These are phyloP conservation scores for Drymonia ruficornis DNA, from an alignment of 2,888 invertebrate species.

Conservation along the genomic window DNA sequence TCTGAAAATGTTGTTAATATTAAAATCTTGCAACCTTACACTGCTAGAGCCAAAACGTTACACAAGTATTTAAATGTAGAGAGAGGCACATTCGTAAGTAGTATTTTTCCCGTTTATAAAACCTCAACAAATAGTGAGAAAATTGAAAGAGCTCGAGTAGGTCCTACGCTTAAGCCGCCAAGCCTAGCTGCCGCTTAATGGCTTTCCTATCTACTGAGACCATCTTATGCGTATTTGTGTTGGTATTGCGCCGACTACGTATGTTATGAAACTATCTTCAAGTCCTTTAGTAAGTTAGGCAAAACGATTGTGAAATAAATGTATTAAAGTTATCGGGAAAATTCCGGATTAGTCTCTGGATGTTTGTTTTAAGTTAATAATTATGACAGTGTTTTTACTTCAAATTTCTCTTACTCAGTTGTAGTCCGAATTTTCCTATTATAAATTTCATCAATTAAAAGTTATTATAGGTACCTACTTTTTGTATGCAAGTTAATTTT, in stretches of 20 bases:
- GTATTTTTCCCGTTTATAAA: slow-evolving; percentile 17
- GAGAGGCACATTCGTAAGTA: background rate
- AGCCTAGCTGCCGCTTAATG: slow-evolving; percentile 24
- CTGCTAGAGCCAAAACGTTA: background rate
- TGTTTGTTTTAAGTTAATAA: no score
- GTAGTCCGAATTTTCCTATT: no score
- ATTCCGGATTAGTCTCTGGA: no score
- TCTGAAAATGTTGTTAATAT: no score
- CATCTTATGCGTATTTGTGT: slow-evolving; percentile 27
- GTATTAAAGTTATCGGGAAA: no score
- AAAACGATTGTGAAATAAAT: slow-evolving; percentile 4
- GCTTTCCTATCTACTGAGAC: slow-evolving; percentile 31
- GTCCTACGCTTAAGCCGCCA: slow-evolving; percentile 28
- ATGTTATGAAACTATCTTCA: slow-evolving; percentile 22
- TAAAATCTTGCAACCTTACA: no score
- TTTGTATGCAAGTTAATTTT: no score
- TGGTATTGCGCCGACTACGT: slow-evolving; percentile 14
- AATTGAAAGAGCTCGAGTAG: slow-evolving; percentile 36
- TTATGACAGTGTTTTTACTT: no score
- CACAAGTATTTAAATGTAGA: slow-evolving; percentile 1
- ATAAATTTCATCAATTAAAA: no score
- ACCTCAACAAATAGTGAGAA: slow-evolving; percentile 24
- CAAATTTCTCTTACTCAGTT: no score
- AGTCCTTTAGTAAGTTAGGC: slow-evolving; percentile 13
- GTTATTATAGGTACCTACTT: no score